Base-by-base conservation (phyloP, 1,140 invertebrate species). In the Nasonia vitripennis region DNA sequence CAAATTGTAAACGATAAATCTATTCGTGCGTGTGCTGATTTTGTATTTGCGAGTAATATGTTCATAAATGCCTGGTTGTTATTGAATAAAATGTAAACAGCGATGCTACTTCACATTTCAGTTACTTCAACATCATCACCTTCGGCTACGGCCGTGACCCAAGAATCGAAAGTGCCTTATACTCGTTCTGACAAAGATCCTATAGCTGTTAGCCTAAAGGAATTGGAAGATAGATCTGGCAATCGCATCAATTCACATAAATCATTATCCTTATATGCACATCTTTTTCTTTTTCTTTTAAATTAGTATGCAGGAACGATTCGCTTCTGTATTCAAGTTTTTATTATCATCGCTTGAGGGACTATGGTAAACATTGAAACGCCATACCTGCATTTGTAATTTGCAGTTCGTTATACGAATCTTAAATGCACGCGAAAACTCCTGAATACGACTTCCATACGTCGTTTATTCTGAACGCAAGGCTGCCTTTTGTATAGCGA, bases 81-180 rank as follows among this genome's bases (percentile, higher is more conserved):
- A 45, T 45, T 45, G 41, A 45, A 45, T 10, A 45, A 45, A 45
- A 45, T 23, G 27, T 31, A 41, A 74, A 37, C 17, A 75, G 23
- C 48, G 77, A 34, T 78, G 77, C 51, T 62, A 20, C 75, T 78
- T n/a, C 27, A 9, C 48, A 87, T 87, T 89, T 87, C 80, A 87
- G 88, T 88, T 87, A 87, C 87, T 90, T 87, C 86, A 86, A 84
- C 86, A 84, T 68, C 86, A 81, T 71, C 88, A 77, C 51, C 51
- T 77, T 78, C 45, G 23, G 1, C 12, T 87, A 78, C 85, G 89
- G 85, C 90, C 90, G 85, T 91, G 90, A 90, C 90, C 90, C 89
- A 89, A 90, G 88, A 90, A 89, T 89, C 86, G 89, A 91, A 90
- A 91, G 89, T 89, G 88, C 89, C 86, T 87, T 87, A 27, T 27